A percentile compares a stretch with the other conserved stretches of the same genome.
Evolutionary conservation across 2,113 vertebrate genomes (phyloP).

Genomic region (Pontoporia blainvillei): DNA sequence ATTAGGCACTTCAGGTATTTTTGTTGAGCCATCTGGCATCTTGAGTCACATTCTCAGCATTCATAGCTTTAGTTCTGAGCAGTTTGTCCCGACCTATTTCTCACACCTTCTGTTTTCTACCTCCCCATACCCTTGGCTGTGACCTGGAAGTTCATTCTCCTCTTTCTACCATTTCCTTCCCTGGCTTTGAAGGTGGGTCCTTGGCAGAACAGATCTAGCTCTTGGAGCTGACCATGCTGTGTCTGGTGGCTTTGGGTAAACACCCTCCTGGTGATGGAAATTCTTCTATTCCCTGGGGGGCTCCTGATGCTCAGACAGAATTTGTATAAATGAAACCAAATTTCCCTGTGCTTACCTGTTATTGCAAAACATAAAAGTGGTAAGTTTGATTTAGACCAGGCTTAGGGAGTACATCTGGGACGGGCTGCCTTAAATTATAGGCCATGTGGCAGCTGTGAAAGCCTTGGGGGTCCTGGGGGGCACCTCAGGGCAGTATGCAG

Average conservation of each 20-base stretch:
- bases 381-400: slow-evolving; percentile 26
- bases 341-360: slow-evolving; percentile 25
- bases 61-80: background rate
- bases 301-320: background rate
- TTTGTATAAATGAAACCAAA: slow-evolving; percentile 6
- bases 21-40: background rate
- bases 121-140: background rate
- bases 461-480: background rate
- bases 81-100: background rate
- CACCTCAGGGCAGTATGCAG: background rate
- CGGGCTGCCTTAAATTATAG: background rate
- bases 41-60: background rate
- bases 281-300: background rate
- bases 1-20: slow-evolving; percentile 49
- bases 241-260: background rate
- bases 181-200: background rate
- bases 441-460: background rate
- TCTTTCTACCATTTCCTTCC: background rate
- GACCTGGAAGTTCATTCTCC: background rate
- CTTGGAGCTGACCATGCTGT: background rate
- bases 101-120: background rate
- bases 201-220: background rate
- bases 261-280: background rate
- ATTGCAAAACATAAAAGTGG: background rate
- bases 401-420: background rate